phyloP scores from a whole-genome alignment of 2,888 invertebrate species.

The Therioaphis trifolii region DNA sequence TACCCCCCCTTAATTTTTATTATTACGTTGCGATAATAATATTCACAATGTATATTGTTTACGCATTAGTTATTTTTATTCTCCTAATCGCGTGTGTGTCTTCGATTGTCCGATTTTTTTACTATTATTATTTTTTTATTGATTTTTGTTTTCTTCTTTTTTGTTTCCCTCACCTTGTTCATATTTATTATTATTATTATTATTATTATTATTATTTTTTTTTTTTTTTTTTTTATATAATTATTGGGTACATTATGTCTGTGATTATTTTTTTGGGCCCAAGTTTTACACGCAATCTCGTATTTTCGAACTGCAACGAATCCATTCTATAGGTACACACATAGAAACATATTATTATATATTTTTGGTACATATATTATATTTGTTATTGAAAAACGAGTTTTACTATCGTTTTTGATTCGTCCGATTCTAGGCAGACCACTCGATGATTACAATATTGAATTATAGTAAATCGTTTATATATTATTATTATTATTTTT shows the following conservation, averaged over 20 bases:
- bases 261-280: slow-evolving; percentile 33
- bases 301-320: not conserved
- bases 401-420: not conserved
- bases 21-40: not conserved
- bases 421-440: not conserved
- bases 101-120: slow-evolving; percentile 39
- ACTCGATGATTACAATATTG: too few species aligned
- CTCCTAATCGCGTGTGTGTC: slow-evolving; percentile 19
- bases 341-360: not conserved
- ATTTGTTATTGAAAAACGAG: not conserved
- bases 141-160: not conserved
- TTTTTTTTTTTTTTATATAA: not conserved
- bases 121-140: slow-evolving; percentile 28
- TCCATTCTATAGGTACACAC: not conserved
- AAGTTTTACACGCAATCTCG: not conserved
- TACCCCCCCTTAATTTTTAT: not conserved
- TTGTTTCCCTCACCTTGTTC: not conserved
- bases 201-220: slow-evolving; percentile 7
- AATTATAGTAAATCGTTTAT: too few species aligned
- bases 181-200: not conserved
- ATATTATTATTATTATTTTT: not conserved
- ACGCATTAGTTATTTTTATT: slow-evolving; percentile 6
- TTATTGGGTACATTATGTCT: slow-evolving; percentile 1
- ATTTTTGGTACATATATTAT: not conserved
- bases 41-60: not conserved